phyloP scores from a whole-genome alignment of 2,113 vertebrate genomes.

The Cnemophilus loriae region DNA sequence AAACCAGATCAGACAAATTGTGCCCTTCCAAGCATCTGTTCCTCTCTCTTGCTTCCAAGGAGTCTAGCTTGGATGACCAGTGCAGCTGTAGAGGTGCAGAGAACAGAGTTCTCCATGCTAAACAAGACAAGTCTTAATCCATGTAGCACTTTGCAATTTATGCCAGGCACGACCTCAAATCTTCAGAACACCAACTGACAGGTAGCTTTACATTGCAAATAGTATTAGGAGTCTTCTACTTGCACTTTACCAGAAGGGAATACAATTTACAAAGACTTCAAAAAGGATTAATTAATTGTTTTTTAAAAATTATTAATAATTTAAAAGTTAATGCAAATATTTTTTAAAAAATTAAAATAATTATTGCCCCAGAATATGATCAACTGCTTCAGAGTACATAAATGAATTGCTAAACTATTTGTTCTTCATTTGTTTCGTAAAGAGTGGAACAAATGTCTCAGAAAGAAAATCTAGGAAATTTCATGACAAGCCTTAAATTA shows the following conservation, averaged over 20 bases:
- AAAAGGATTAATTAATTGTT: not conserved
- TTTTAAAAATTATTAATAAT: not conserved
- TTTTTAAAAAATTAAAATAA: not conserved
- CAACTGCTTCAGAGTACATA: not conserved
- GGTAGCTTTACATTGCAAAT: not conserved
- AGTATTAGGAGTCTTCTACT: not conserved
- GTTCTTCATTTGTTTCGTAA: not conserved
- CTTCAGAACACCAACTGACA: not conserved
- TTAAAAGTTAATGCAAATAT: not conserved
- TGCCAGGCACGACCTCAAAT: rapidly evolving
- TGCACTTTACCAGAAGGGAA: not conserved
- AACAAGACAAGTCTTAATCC: not conserved
- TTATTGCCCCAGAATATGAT: not conserved
- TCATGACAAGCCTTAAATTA: not conserved
- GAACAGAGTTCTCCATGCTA: not conserved
- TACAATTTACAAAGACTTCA: not conserved
- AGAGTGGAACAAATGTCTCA: not conserved
- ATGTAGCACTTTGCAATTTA: not conserved
- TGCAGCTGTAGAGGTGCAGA: not conserved
- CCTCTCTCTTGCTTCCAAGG: not conserved
- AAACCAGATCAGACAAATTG: not conserved
- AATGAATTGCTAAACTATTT: not conserved
- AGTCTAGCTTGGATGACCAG: not conserved
- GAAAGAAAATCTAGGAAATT: not conserved
- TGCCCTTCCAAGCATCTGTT: not conserved